Evolutionary conservation across 2,113 vertebrate genomes (phyloP).

Genomic region (Acrocephalus arundinaceus): DNA sequence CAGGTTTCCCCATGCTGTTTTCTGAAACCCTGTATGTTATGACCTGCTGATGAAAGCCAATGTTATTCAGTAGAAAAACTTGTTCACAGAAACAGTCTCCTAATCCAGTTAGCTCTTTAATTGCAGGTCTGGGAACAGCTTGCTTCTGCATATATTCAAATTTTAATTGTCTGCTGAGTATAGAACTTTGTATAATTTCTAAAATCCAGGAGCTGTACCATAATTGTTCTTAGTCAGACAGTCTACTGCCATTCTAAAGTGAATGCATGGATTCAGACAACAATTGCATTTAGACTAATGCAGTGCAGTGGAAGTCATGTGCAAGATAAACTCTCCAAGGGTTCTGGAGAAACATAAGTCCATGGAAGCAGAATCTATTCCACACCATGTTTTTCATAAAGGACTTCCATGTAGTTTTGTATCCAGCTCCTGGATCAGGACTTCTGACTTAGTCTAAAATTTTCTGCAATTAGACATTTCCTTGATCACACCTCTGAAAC

Average conservation of each 20-base stretch:
- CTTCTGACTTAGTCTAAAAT: neutral
- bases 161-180: conserved; percentile 20
- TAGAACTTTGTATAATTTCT: neutral
- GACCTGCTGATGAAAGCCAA: neutral
- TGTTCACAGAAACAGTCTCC: neutral
- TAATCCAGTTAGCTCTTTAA: conserved; percentile 13
- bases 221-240: neutral
- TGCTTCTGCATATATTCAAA: conserved; percentile 36
- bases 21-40: neutral
- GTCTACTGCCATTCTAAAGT: neutral
- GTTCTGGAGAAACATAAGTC: neutral
- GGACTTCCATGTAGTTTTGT: neutral
- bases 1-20: neutral
- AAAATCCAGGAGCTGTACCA: neutral
- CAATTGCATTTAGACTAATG: neutral
- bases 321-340: neutral
- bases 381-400: neutral
- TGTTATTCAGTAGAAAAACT: conserved; percentile 34
- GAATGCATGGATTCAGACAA: neutral
- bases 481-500: neutral
- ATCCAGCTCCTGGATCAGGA: neutral
- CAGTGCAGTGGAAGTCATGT: neutral
- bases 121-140: neutral
- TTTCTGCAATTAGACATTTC: neutral
- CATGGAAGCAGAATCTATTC: neutral